These are phyloP conservation scores for Exephanes ischioxanthus DNA, from an alignment of 2,888 invertebrate species.

Conservation along the genomic window DNA sequence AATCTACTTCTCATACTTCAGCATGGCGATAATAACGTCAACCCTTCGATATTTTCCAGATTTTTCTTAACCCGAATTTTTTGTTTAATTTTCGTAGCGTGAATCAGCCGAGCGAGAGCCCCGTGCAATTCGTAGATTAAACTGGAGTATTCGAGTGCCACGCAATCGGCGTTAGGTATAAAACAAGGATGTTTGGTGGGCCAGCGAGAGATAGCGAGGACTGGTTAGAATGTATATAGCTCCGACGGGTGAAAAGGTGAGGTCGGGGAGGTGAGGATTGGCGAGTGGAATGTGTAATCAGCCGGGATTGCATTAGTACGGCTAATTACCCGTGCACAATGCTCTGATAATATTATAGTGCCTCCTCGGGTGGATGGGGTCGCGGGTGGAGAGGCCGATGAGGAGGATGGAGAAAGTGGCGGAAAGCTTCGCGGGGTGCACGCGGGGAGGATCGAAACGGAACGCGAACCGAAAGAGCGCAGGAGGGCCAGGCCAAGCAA, in stretches of 20 bases:
- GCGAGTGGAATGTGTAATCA: conserved; percentile 84
- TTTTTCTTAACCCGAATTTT: too few relatives aligned
- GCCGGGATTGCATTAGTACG: conserved; percentile 83
- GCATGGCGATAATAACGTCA: too few relatives aligned
- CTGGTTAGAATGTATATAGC: conserved; percentile 1
- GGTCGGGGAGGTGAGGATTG: conserved; percentile 72
- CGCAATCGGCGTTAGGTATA: neutral
- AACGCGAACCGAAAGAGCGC: conserved; percentile 37
- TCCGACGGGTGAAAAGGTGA: conserved; percentile 37
- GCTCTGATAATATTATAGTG: conserved; percentile 84
- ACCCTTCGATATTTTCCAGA: too few relatives aligned
- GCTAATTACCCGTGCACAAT: conserved; percentile 84
- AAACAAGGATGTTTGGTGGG: neutral
- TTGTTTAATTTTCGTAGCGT: too few relatives aligned
- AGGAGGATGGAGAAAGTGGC: conserved; percentile 46
- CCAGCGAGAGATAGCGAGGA: conserved; percentile 22
- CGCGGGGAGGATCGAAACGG: conserved; percentile 21
- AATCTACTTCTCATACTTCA: too few relatives aligned
- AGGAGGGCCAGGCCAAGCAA: conserved; percentile 44
- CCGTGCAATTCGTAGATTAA: neutral
- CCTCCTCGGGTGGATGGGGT: conserved; percentile 43
- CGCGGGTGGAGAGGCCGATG: conserved; percentile 29
- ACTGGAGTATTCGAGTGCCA: neutral
- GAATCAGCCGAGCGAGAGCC: too few relatives aligned
- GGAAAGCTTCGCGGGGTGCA: conserved; percentile 34